phyloP scores from a whole-genome alignment of 2,113 vertebrate species.

The Ptyas mucosa region DNA sequence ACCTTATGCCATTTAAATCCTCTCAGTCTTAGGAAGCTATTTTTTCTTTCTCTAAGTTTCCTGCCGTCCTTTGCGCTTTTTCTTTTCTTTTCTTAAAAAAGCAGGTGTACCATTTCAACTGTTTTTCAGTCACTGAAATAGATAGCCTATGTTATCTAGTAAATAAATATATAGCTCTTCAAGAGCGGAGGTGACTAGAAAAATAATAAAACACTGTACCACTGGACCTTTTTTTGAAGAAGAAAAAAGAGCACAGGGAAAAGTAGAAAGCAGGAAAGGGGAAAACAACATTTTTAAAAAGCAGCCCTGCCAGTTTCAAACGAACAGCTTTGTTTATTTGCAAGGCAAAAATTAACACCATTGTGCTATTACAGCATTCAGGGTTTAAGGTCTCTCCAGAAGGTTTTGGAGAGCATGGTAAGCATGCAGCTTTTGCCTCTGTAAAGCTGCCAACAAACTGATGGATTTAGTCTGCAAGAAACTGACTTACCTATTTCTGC shows the following conservation, averaged over 20 bases:
- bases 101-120: neutral
- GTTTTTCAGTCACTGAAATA: neutral
- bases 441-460: neutral
- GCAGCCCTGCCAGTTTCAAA: too few species aligned
- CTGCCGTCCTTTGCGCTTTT: neutral
- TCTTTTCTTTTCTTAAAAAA: neutral
- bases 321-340: too few species aligned
- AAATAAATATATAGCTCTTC: too few species aligned
- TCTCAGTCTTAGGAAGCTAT: neutral
- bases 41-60: neutral
- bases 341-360: too few species aligned
- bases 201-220: too few species aligned
- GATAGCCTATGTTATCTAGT: neutral
- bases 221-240: too few species aligned
- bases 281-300: too few species aligned
- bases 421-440: neutral
- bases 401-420: neutral
- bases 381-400: neutral
- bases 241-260: too few species aligned
- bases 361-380: neutral
- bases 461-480: neutral
- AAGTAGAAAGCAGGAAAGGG: too few species aligned
- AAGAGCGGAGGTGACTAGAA: too few species aligned
- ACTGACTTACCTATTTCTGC: neutral
- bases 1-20: neutral